A percentile compares a stretch with the other conserved stretches of the same genome.
phyloP scores from a whole-genome alignment of 2,888 invertebrate species.

The Phalangium opilio region DNA sequence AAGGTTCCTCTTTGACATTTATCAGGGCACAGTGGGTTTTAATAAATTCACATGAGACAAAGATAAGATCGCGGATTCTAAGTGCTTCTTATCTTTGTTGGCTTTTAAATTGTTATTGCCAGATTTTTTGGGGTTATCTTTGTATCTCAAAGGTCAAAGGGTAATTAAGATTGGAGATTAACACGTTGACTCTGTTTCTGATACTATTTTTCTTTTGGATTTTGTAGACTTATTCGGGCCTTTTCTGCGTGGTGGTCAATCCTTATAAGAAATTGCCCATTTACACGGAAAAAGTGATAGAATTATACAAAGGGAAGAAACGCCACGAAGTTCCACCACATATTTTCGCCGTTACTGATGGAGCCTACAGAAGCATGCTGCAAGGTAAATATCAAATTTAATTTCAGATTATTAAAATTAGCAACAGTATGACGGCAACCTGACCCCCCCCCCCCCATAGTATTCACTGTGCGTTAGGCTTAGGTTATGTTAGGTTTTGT shows the following conservation, averaged over 20 bases:
- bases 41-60: too few relatives aligned
- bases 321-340: slow-evolving; percentile 98
- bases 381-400: slow-evolving; percentile 53
- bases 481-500: too few relatives aligned
- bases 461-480: too few relatives aligned
- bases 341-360: slow-evolving; percentile 98
- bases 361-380: slow-evolving; percentile 96
- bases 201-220: slow-evolving; percentile 7
- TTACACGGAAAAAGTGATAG: slow-evolving; percentile 99
- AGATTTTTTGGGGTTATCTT: neutral
- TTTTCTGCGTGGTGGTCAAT: slow-evolving; percentile 99
- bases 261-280: slow-evolving; percentile 98
- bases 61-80: too few relatives aligned
- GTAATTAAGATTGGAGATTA: too few relatives aligned
- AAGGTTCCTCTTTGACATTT: too few relatives aligned
- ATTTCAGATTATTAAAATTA: neutral
- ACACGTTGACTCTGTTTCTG: neutral
- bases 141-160: neutral
- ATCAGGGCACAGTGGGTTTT: too few relatives aligned
- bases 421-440: neutral
- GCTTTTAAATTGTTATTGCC: too few relatives aligned
- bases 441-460: neutral
- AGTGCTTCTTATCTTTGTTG: too few relatives aligned
- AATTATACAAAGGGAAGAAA: slow-evolving; percentile 98
- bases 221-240: slow-evolving; percentile 95